phyloP scores from a whole-genome alignment of 2,113 vertebrate species.

The Carassius gibelio region DNA sequence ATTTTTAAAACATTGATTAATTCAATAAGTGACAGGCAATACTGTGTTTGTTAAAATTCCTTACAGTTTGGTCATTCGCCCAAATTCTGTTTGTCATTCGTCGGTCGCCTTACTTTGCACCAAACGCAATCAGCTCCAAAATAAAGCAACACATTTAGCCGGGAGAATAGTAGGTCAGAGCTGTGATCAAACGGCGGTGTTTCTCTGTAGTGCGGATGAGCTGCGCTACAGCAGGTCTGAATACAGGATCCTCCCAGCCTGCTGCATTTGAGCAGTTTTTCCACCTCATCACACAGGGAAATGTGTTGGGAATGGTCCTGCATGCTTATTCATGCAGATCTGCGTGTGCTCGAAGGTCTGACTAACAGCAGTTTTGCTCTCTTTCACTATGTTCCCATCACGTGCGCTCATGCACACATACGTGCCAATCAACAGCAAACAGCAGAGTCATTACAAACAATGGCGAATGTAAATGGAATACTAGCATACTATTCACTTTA shows the following conservation, averaged over 20 bases:
- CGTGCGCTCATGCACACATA: background rate
- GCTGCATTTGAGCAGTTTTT: constrained; percentile 50
- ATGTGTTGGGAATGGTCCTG: constrained; percentile 38
- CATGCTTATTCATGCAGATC: constrained; percentile 40
- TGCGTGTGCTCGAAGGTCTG: constrained; percentile 8
- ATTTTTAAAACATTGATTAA: background rate
- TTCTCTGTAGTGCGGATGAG: constrained; percentile 25
- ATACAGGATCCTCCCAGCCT: constrained; percentile 18
- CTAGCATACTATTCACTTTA: background rate
- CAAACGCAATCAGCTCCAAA: constrained; percentile 16
- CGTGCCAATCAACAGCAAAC: constrained; percentile 46
- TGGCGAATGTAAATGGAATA: constrained; percentile 8
- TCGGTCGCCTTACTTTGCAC: background rate
- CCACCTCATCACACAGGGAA: constrained; percentile 50
- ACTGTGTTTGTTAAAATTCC: background rate
- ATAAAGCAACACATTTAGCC: constrained; percentile 23
- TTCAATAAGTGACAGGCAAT: background rate
- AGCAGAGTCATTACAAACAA: constrained; percentile 37
- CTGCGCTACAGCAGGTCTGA: constrained; percentile 29
- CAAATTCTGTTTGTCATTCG: background rate
- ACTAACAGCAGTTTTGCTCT: constrained; percentile 14
- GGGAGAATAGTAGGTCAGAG: constrained; percentile 44
- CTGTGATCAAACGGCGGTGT: constrained; percentile 28
- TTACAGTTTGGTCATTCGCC: background rate
- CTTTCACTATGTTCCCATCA: background rate